phyloP scores from a whole-genome alignment of 2,888 invertebrate species.

The Agonopterix alstromeriana region DNA sequence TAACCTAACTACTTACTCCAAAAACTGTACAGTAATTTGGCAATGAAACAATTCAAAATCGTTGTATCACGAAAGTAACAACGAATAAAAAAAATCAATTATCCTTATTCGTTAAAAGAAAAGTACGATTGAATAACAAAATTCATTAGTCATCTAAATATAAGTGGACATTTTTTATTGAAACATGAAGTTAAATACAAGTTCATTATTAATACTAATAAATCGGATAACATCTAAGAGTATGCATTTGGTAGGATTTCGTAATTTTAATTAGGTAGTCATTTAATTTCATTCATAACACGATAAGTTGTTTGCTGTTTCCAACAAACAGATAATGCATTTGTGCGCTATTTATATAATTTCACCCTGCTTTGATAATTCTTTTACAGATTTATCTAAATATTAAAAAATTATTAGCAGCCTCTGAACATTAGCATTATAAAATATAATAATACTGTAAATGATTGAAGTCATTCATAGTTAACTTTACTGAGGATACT shows the following conservation, averaged over 20 bases:
- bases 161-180: constrained; percentile 30
- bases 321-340: constrained; percentile 16
- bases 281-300: constrained; percentile 10
- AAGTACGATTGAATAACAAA: constrained; percentile 8
- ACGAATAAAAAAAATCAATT: neutral
- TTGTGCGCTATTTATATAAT: constrained; percentile 53
- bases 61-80: constrained; percentile 24
- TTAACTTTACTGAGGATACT: constrained; percentile 14
- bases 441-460: constrained; percentile 5
- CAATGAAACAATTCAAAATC: constrained; percentile 26
- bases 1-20: constrained; percentile 24
- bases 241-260: constrained; percentile 29
- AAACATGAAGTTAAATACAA: constrained; percentile 24
- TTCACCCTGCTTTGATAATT: constrained; percentile 49
- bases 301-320: constrained; percentile 20
- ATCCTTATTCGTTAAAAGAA: constrained; percentile 2
- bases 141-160: constrained; percentile 8
- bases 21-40: constrained; percentile 45
- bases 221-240: constrained; percentile 30
- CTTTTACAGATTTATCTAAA: constrained; percentile 18
- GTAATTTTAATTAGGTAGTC: constrained; percentile 10
- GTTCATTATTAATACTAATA: constrained; percentile 16
- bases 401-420: constrained; percentile 21
- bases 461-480: neutral
- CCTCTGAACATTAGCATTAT: constrained; percentile 20